Conservation (phyloP, 2,888 invertebrate genomes). For the Dilophus febrilis region DNA sequence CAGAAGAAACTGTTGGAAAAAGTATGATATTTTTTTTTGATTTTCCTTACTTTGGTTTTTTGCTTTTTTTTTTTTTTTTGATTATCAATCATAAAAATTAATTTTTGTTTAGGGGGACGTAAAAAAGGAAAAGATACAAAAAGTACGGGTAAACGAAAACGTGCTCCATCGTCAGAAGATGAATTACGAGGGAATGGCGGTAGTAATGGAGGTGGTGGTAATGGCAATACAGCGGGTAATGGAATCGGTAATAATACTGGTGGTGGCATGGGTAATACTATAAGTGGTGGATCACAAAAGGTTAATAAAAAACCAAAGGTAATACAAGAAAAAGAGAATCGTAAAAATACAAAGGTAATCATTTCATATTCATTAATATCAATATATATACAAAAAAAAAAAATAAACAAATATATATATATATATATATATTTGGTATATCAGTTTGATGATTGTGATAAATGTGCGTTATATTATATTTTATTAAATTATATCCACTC, state of each 20-base stretch:
- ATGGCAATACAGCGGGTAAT: conserved; percentile 13
- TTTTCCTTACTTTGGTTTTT: not conserved
- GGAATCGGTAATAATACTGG: conserved; percentile 11
- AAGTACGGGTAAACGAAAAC: conserved; percentile 36
- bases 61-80: conserved; percentile 9
- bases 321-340: conserved; percentile 33
- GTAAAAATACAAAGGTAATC: conserved; percentile 32
- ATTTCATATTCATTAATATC: conserved; percentile 10
- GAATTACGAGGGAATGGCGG: conserved; percentile 17
- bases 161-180: conserved; percentile 27
- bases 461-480: no score
- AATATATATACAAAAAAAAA: no score
- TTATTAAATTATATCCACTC: no score
- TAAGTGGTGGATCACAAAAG: conserved; percentile 26
- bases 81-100: no score
- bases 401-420: no score
- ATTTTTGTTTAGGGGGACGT: conserved; percentile 37
- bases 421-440: no score
- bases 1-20: conserved; percentile 42
- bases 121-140: conserved; percentile 51
- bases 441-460: no score
- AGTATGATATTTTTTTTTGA: conserved; percentile 27
- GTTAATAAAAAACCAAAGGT: conserved; percentile 32
- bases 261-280: conserved; percentile 15
- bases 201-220: conserved; percentile 13